These are phyloP conservation scores for Cairina moschata DNA, from an alignment of 2,113 vertebrate genomes.

Conservation along the genomic window DNA sequence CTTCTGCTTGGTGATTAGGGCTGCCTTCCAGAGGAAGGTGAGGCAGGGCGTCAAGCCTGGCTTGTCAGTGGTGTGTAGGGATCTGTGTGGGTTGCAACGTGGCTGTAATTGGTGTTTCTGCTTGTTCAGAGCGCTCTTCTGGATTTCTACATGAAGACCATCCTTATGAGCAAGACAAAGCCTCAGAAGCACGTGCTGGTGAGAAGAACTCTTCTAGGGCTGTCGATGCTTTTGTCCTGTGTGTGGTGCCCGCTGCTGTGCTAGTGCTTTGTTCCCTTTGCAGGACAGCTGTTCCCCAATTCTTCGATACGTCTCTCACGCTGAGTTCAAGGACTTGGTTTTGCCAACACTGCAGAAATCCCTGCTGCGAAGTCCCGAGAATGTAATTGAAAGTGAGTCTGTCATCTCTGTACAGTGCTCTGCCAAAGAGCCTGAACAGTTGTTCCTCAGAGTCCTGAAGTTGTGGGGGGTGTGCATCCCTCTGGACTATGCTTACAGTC, in stretches of 20 bases:
- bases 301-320: slow-evolving; percentile 89
- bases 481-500: background rate
- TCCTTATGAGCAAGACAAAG: slow-evolving; percentile 95
- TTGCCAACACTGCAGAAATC: slow-evolving; percentile 94
- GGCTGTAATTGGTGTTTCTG: background rate
- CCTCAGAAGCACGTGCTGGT: slow-evolving; percentile 91
- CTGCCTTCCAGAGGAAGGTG: background rate
- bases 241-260: background rate
- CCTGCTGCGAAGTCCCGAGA: slow-evolving; percentile 93
- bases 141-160: slow-evolving; percentile 93
- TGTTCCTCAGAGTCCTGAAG: background rate
- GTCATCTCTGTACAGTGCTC: background rate
- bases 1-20: background rate
- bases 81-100: background rate
- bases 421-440: background rate
- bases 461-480: background rate
- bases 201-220: slow-evolving; percentile 38
- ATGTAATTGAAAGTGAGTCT: slow-evolving; percentile 92
- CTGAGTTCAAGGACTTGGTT: slow-evolving; percentile 91
- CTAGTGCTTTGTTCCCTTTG: slow-evolving; percentile 22
- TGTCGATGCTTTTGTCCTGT: background rate
- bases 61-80: rapidly evolving
- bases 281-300: slow-evolving; percentile 88
- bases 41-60: background rate
- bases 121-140: slow-evolving; percentile 82